Conservation (phyloP, 2,797 vertebrate genomes). For the Ctenosaura bakeri region DNA sequence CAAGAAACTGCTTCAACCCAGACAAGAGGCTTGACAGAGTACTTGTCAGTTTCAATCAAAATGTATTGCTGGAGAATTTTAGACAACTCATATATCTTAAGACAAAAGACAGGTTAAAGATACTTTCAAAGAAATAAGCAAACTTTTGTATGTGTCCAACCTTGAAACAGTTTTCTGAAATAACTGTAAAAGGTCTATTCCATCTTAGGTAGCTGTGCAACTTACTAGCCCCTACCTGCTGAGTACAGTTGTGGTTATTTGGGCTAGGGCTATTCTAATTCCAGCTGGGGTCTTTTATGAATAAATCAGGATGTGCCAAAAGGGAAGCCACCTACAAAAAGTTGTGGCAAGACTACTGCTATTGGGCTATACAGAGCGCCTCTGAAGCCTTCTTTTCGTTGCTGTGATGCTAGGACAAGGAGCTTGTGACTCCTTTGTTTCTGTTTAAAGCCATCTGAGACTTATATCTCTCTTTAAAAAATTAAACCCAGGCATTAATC, state of each 20-base stretch:
- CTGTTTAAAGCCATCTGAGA: not conserved
- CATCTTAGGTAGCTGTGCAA: not conserved
- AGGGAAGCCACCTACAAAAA: not conserved
- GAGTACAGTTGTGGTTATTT: not conserved
- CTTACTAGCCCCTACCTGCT: not conserved
- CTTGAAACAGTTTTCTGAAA: not conserved
- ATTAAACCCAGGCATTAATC: not conserved
- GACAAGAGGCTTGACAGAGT: not conserved
- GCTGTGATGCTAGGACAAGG: not conserved
- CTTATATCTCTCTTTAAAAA: not conserved
- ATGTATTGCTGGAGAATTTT: not conserved
- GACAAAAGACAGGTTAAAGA: too few relatives aligned
- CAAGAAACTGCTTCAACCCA: not conserved
- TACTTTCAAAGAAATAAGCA: not conserved
- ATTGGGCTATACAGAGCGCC: not conserved
- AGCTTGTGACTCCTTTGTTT: not conserved
- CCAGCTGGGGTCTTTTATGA: not conserved
- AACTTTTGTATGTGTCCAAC: not conserved
- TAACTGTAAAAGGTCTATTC: not conserved
- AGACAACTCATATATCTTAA: too few relatives aligned
- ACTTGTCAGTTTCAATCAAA: not conserved
- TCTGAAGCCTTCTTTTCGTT: not conserved
- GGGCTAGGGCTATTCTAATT: not conserved
- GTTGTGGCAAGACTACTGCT: not conserved
- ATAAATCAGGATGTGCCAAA: not conserved